Conservation (phyloP, 1,140 invertebrate genomes). For the Adelges cooleyi region DNA sequence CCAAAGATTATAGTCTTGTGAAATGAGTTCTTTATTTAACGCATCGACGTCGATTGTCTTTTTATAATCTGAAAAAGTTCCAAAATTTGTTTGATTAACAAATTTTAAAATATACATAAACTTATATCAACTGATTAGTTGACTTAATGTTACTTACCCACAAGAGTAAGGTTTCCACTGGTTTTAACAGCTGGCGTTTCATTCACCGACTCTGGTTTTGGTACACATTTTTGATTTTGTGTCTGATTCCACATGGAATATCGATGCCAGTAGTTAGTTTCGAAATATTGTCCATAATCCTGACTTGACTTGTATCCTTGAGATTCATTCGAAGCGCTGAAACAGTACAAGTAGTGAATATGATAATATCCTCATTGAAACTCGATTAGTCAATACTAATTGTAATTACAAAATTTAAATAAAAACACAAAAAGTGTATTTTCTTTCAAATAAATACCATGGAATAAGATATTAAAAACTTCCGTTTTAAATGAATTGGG, state of each 20-base stretch:
- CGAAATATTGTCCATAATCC: conserved; percentile 55
- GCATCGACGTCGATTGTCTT: conserved; percentile 57
- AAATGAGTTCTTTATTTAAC: conserved; percentile 58
- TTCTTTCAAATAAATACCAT: too few relatives aligned
- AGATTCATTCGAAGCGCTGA: conserved; percentile 24
- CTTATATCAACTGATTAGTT: too few relatives aligned
- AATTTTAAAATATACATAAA: not conserved
- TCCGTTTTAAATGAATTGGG: too few relatives aligned
- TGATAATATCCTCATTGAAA: too few relatives aligned
- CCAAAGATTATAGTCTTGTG: conserved; percentile 62
- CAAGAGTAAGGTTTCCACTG: not conserved
- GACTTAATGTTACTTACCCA: not conserved
- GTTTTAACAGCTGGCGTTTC: not conserved
- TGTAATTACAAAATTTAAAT: too few relatives aligned
- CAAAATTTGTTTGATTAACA: conserved; percentile 14
- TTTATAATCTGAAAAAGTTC: conserved; percentile 54
- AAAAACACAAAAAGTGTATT: too few relatives aligned
- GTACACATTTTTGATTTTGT: not conserved
- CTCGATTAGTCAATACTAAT: too few relatives aligned
- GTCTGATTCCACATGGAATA: conserved; percentile 12
- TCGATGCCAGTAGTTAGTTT: conserved; percentile 36
- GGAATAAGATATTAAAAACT: too few relatives aligned
- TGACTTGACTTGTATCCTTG: conserved; percentile 33
- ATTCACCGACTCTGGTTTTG: not conserved
- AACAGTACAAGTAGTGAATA: not conserved